Conservation (phyloP, 2,888 invertebrate genomes). For the Eudemis profundana region DNA sequence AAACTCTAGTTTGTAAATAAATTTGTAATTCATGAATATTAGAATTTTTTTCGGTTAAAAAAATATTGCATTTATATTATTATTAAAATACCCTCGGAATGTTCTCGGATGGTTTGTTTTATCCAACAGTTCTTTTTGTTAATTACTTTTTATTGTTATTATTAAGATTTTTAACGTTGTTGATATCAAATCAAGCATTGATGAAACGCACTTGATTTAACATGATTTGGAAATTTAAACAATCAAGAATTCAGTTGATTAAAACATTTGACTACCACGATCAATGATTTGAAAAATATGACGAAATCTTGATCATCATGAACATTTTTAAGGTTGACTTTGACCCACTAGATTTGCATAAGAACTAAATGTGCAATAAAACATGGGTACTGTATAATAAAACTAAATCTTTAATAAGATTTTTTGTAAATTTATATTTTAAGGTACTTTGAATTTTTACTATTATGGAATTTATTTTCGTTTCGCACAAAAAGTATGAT, state of each 20-base stretch:
- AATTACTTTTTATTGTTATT: slow-evolving; percentile 82
- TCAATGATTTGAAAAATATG: slow-evolving; percentile 27
- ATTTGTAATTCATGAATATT: slow-evolving; percentile 73
- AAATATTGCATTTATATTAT: slow-evolving; percentile 79
- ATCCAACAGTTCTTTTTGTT: slow-evolving; percentile 78
- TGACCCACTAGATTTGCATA: slow-evolving; percentile 74
- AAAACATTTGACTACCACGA: slow-evolving; percentile 20
- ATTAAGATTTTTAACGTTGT: slow-evolving; percentile 84
- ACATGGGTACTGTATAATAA: slow-evolving; percentile 71
- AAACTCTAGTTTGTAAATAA: slow-evolving; percentile 76
- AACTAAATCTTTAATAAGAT: slow-evolving; percentile 68
- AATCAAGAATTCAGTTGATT: slow-evolving; percentile 32
- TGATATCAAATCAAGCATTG: slow-evolving; percentile 72
- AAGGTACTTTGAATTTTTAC: slow-evolving; percentile 60
- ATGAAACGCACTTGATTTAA: slow-evolving; percentile 55
- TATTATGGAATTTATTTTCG: slow-evolving; percentile 46
- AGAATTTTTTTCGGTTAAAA: slow-evolving; percentile 76
- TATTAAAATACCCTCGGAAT: slow-evolving; percentile 72
- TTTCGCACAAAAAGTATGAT: slow-evolving; percentile 44
- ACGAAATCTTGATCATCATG: slow-evolving; percentile 29
- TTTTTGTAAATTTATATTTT: slow-evolving; percentile 66
- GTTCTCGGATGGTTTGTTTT: slow-evolving; percentile 81
- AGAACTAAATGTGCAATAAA: slow-evolving; percentile 77
- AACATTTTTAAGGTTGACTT: slow-evolving; percentile 37
- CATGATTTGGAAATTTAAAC: slow-evolving; percentile 27